phyloP scores from a whole-genome alignment of 2,888 invertebrate genomes.

The Sarcophaga subvicina region DNA sequence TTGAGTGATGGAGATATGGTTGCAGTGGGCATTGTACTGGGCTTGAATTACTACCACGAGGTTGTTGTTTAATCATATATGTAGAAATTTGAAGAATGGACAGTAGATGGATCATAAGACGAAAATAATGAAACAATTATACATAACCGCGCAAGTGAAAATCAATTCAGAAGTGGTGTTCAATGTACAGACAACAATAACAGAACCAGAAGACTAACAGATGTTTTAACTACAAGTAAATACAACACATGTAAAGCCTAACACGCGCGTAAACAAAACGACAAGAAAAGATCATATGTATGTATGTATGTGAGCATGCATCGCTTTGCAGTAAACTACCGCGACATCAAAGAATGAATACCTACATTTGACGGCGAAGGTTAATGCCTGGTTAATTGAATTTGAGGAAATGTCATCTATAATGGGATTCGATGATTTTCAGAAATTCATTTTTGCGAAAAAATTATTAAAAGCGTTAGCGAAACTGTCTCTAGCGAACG shows the following conservation, averaged over 20 bases:
- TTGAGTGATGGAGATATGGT: conserved; percentile 33
- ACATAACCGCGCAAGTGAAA: background rate
- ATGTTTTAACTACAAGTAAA: no score
- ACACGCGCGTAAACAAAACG: background rate
- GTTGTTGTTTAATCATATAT: conserved; percentile 22
- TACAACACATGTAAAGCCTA: background rate
- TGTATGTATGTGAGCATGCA: background rate
- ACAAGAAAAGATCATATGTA: background rate
- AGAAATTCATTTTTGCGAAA: conserved; percentile 14
- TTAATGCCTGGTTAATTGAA: conserved; percentile 25
- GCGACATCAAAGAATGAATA: conserved; percentile 56
- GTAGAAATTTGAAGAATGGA: conserved; percentile 7
- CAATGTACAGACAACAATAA: background rate
- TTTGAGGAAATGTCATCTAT: conserved; percentile 47
- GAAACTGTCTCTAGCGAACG: conserved; percentile 14
- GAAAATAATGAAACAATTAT: conserved; percentile 1
- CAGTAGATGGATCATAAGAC: no score
- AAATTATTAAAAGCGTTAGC: no score
- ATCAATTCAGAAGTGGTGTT: background rate
- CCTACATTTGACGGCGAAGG: conserved; percentile 35
- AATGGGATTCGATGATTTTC: conserved; percentile 46
- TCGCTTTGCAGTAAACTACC: background rate
- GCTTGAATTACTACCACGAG: conserved; percentile 1
- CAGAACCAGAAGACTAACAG: no score
- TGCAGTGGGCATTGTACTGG: conserved; percentile 31